phyloP scores from a whole-genome alignment of 1,140 invertebrate genomes.

The Drosophila burlai region DNA sequence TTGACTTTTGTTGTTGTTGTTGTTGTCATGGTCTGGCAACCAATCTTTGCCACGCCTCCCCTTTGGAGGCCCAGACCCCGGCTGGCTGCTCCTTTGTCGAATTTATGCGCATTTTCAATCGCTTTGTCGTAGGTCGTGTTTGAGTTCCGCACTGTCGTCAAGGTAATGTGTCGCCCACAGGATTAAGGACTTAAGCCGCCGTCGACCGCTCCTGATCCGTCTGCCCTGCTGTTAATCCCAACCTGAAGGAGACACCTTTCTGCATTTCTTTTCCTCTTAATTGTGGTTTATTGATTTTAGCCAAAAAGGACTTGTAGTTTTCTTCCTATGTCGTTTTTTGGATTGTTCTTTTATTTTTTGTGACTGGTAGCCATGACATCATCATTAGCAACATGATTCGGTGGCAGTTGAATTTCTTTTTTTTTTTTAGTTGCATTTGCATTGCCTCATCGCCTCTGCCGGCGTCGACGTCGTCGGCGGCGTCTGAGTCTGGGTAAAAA shows the following conservation, averaged over 20 bases:
- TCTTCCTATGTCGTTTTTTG: not conserved
- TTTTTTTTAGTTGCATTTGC: constrained; percentile 37
- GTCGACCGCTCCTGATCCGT: constrained; percentile 27
- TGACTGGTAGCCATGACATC: constrained; percentile 63
- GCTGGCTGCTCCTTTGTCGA: constrained; percentile 55
- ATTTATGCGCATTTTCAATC: constrained; percentile 83
- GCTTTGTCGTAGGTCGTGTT: constrained; percentile 84
- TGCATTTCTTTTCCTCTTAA: constrained; percentile 18
- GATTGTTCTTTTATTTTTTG: constrained; percentile 1
- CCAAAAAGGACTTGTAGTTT: constrained; percentile 4
- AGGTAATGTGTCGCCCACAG: constrained; percentile 78
- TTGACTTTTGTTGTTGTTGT: constrained; percentile 47
- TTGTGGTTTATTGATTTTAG: constrained; percentile 39
- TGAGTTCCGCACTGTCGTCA: constrained; percentile 64
- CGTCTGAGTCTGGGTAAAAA: constrained; percentile 55
- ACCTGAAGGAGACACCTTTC: not conserved
- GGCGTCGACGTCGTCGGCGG: constrained; percentile 17
- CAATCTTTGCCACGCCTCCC: constrained; percentile 32
- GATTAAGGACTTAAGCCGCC: constrained; percentile 59
- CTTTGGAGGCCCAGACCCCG: not conserved
- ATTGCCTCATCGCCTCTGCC: constrained; percentile 46
- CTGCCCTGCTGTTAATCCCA: constrained; percentile 9
- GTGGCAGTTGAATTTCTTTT: constrained; percentile 35
- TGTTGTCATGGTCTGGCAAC: constrained; percentile 54
- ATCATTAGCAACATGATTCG: constrained; percentile 47